phyloP scores from a whole-genome alignment of 2,113 vertebrate genomes.

The Leptodactylus fuscus region DNA sequence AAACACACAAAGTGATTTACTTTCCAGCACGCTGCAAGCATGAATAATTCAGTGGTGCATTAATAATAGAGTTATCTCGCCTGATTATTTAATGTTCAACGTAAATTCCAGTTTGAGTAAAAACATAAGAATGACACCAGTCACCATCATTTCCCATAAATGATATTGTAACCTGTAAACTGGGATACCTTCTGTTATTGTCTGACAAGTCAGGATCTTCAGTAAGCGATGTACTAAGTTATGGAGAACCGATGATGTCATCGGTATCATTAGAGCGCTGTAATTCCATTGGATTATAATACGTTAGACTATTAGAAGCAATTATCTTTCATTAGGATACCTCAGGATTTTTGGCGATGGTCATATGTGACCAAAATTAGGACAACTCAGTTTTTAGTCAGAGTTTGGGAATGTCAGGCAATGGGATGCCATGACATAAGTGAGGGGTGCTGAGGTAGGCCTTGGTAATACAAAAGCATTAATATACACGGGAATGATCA shows the following conservation, averaged over 20 bases:
- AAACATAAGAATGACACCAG: not conserved
- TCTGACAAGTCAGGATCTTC: too few relatives aligned
- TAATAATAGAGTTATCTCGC: conserved; percentile 13
- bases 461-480: too few relatives aligned
- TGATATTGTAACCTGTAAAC: not conserved
- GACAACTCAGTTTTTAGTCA: not conserved
- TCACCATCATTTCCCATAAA: not conserved
- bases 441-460: too few relatives aligned
- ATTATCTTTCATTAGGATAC: conserved; percentile 1
- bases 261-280: not conserved
- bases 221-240: too few relatives aligned
- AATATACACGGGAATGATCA: too few relatives aligned
- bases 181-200: not conserved
- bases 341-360: not conserved
- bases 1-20: not conserved
- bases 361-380: not conserved
- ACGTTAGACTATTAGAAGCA: not conserved
- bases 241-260: too few relatives aligned
- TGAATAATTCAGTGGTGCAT: conserved; percentile 11
- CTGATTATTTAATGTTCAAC: not conserved
- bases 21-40: conserved; percentile 1
- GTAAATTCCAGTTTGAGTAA: conserved; percentile 9
- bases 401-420: not conserved
- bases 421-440: too few relatives aligned
- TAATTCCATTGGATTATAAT: not conserved